Evolutionary conservation across 2,113 vertebrate species (phyloP), one percentile per base, ranked within the genome.

Genomic region (Cathartes aura): DNA sequence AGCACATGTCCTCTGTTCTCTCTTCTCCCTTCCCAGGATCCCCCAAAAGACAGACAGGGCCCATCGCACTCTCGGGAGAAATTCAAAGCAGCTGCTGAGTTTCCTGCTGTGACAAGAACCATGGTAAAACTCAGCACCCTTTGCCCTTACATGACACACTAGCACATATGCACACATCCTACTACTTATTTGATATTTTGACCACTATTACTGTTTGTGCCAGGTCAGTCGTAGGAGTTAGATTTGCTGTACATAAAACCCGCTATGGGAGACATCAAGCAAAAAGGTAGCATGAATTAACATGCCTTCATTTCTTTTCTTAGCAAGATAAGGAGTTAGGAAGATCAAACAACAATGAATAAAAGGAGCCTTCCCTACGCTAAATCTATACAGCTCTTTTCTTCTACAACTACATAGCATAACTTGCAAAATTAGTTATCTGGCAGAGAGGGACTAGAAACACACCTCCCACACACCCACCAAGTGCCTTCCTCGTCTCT

Each of bases 91-190:
- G 73, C 71, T 59, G 42, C 48, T 56, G 60, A 88, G 15, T 52
- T 78, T 88, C 14, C 50, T 67, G 18, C 42, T 81, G 13, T 11
- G 21, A 43, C 10, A 68, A 48, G 18, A 55, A 45, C 24, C 52
- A 26, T 0, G 0, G 43, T 32, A 87, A 94, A 78, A 52, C 72
- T 85, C 60, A 21, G 10, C 42, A 60, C 27, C 21, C 30, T 58
- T 47, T 56, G 32, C 52, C 56, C 53, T 79, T 45, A 55, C 34
- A 82, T 52, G 56, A 27, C 60, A 19, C 2, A 5, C 0, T 7
- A 38, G 7, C 0, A 1, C 0, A 0, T 38, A 43, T 21, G n/a
- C 0, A 0, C 19, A 8, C 47, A 43, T 38, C 38, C 42, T 43
- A 15, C 43, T 60, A 18, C 34, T 67, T 22, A 34, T 20, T 23